phyloP scores from a whole-genome alignment of 1,140 invertebrate genomes.

The Nomia melanderi region DNA sequence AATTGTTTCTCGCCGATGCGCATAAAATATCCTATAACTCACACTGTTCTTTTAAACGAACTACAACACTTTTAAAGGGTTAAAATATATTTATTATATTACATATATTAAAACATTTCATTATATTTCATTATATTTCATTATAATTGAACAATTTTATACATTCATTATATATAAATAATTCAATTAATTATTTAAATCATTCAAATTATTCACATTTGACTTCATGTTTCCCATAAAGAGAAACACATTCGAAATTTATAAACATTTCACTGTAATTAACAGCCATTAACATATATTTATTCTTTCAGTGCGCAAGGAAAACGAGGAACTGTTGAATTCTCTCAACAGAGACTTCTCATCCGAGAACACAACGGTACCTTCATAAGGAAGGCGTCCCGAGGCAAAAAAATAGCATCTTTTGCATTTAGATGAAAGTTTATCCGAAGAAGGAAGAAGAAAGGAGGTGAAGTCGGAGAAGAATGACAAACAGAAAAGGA shows the following conservation, averaged over 20 bases:
- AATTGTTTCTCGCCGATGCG: too few relatives aligned
- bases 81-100: too few relatives aligned
- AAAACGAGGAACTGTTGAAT: constrained; percentile 80
- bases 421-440: constrained; percentile 42
- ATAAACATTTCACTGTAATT: background rate
- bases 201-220: too few relatives aligned
- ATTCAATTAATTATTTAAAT: too few relatives aligned
- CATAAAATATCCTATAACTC: too few relatives aligned
- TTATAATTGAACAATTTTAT: too few relatives aligned
- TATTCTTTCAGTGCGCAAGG: constrained; percentile 79
- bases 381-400: constrained; percentile 54
- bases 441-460: background rate
- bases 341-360: constrained; percentile 76
- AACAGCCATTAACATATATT: background rate
- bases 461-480: background rate
- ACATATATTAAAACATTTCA: too few relatives aligned
- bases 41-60: too few relatives aligned
- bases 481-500: background rate
- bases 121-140: too few relatives aligned
- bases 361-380: constrained; percentile 68
- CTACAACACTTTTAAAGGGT: too few relatives aligned
- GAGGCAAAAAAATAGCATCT: constrained; percentile 45
- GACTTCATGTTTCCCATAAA: too few relatives aligned
- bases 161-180: too few relatives aligned
- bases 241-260: background rate